phyloP scores from a whole-genome alignment of 1,140 invertebrate species.

The Drosophila yakuba region DNA sequence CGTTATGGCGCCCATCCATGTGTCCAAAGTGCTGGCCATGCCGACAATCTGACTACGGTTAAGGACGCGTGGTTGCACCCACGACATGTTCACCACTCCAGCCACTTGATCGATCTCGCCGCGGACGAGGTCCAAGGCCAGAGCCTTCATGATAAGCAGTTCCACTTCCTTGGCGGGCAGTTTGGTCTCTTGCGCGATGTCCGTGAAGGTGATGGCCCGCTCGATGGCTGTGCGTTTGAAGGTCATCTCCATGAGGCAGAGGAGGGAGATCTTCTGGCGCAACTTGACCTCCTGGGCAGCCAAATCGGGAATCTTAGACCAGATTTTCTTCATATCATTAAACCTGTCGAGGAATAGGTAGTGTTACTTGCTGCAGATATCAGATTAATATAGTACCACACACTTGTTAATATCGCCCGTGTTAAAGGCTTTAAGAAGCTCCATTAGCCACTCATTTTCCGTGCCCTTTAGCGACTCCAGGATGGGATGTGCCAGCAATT shows the following conservation, averaged over 20 bases:
- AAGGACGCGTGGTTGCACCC: constrained; percentile 96
- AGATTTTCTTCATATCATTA: constrained; percentile 92
- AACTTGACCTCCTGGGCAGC: constrained; percentile 93
- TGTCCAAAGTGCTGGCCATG: constrained; percentile 92
- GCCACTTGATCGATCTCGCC: constrained; percentile 98
- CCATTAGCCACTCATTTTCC: constrained; percentile 94
- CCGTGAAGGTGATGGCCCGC: constrained; percentile 93
- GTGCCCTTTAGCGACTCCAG: constrained; percentile 93
- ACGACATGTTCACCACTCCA: constrained; percentile 91
- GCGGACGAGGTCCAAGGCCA: constrained; percentile 96
- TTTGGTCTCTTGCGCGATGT: constrained; percentile 94
- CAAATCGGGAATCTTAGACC: constrained; percentile 94
- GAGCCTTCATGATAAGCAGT: constrained; percentile 98
- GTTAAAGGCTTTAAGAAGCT: constrained; percentile 96
- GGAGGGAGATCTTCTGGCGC: constrained; percentile 95
- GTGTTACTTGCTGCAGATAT: no score
- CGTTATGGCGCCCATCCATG: constrained; percentile 93
- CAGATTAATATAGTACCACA: background rate
- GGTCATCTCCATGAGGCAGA: constrained; percentile 98
- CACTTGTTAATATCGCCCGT: constrained; percentile 92
- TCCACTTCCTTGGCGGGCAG: constrained; percentile 95
- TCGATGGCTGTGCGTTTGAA: constrained; percentile 90
- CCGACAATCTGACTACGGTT: constrained; percentile 90
- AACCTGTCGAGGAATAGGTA: constrained; percentile 86
- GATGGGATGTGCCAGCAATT: constrained; percentile 97